Base-by-base conservation (phyloP, 37 sponge, comb jelly and placozoan genomes). In the Lycopodina hypogea region DNA sequence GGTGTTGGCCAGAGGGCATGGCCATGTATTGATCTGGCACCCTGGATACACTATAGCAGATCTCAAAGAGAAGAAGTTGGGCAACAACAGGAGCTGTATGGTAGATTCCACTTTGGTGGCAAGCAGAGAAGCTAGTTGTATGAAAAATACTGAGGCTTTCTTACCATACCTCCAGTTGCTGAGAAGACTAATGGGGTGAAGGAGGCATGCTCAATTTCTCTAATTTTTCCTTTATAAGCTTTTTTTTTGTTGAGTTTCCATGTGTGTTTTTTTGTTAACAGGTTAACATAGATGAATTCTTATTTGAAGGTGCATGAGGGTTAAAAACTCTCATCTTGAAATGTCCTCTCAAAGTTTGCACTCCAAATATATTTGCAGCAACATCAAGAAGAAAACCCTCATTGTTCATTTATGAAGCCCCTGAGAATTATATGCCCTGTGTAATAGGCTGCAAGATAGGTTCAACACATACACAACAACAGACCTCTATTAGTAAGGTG, bases 221-320 rank as follows among this genome's bases (percentile, higher is more conserved):
- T 42, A 24, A 74, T 34, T 26, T 35, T 30, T 21, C 29, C 58
- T n/a, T n/a, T n/a, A n/a, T n/a, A n/a, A n/a, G n/a, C n/a, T n/a
- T n/a, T n/a, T n/a, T n/a, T n/a, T n/a, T n/a, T n/a, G n/a, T n/a
- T n/a, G n/a, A n/a, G n/a, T n/a, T n/a, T n/a, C n/a, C n/a, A n/a
- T n/a, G n/a, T n/a, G n/a, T 40, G 22, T 71, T 21, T 28, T 56
- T 8, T 79, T 69, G 14, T n/a, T n/a, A n/a, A n/a, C n/a, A n/a
- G n/a, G n/a, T n/a, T n/a, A n/a, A n/a, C n/a, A n/a, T n/a, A n/a
- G n/a, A n/a, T n/a, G n/a, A n/a, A n/a, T n/a, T n/a, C n/a, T n/a
- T n/a, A n/a, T n/a, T n/a, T n/a, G 69, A 69, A 23, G 80, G 80
- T 32, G 70, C 80, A 79, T 69, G 74, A 15, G 82, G 82, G 45